These are phyloP conservation scores for Norana najaformis DNA, from an alignment of 2,888 invertebrate species.

Conservation along the genomic window DNA sequence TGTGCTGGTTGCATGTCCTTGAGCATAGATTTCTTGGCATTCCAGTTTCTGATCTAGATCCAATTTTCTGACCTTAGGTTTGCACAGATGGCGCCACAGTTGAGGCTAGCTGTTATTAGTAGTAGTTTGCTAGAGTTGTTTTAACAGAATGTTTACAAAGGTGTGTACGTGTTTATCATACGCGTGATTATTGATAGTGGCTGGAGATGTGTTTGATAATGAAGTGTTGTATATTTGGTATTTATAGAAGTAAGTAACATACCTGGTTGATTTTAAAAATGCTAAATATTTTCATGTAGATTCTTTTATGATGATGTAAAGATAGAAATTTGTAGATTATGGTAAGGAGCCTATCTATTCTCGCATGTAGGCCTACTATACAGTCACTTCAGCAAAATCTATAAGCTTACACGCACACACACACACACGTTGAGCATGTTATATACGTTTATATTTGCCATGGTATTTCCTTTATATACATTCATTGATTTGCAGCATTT, in stretches of 20 bases:
- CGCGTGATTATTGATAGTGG: neutral
- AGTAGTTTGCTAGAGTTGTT: neutral
- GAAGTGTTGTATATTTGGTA: neutral
- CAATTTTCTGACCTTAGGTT: neutral
- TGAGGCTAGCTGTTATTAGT: neutral
- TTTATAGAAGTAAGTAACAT: neutral
- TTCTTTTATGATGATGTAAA: neutral
- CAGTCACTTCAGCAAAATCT: neutral
- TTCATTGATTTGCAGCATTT: no score
- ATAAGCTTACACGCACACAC: no score
- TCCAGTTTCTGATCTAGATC: conserved; percentile 5
- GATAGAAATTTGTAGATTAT: no score
- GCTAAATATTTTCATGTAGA: neutral
- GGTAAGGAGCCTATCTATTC: neutral
- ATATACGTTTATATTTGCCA: no score
- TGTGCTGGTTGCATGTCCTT: neutral
- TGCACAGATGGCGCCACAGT: neutral
- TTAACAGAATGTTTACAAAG: neutral
- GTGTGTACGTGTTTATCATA: neutral
- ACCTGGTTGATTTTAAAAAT: neutral
- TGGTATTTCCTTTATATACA: no score
- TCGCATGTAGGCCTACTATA: no score
- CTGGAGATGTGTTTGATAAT: neutral
- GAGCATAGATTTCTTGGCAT: no score
- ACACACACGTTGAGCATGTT: no score